Evolutionary conservation across 2,113 vertebrate genomes (phyloP).

Genomic region (Solenodon paradoxus): DNA sequence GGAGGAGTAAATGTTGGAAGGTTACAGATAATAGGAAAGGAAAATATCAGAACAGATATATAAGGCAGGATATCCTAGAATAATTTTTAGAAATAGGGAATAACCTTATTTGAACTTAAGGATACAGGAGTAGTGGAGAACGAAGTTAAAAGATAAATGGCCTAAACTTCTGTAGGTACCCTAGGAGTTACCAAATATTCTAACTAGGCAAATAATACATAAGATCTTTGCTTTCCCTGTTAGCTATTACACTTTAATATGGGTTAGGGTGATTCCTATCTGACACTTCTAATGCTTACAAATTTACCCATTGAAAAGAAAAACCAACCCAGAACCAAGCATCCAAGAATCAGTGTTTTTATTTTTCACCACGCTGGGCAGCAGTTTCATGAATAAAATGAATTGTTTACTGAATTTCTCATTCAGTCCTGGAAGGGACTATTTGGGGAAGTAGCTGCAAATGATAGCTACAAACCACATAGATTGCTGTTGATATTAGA

Average conservation of each 20-base stretch:
- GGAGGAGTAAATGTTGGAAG: background rate
- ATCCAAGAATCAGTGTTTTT: background rate
- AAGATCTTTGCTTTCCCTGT: background rate
- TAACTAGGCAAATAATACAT: background rate
- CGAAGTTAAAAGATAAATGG: background rate
- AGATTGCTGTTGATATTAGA: background rate
- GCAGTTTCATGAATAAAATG: constrained; percentile 13
- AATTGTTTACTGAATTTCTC: background rate
- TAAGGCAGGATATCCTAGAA: background rate
- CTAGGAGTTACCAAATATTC: background rate
- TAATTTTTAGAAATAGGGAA: background rate
- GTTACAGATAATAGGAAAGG: background rate
- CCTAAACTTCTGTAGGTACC: background rate
- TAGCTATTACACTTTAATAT: background rate
- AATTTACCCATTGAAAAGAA: background rate
- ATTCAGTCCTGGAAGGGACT: background rate
- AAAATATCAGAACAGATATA: background rate
- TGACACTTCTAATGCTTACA: background rate
- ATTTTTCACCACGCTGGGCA: background rate
- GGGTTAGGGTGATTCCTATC: background rate
- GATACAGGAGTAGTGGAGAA: background rate
- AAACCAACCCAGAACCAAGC: background rate
- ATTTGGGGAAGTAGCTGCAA: background rate
- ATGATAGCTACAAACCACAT: background rate
- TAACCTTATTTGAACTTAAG: background rate